A percentile compares a stretch with the other conserved stretches of the same genome.
phyloP scores from a whole-genome alignment of 1,140 invertebrate species.

The Drosophila mayri region DNA sequence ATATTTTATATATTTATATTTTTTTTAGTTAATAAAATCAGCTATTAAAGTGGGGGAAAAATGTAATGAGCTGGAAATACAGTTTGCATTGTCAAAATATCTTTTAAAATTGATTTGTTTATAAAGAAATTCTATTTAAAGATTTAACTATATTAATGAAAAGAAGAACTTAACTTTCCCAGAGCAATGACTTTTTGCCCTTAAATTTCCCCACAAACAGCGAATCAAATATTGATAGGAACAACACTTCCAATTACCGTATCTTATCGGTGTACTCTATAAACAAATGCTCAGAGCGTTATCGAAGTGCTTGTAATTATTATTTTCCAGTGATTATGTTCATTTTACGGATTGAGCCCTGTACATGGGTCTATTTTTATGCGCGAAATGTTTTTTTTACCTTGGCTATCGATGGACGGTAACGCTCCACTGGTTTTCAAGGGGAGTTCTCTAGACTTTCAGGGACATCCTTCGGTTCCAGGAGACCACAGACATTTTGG shows the following conservation, averaged over 20 bases:
- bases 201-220: neutral
- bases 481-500: slow-evolving; percentile 19
- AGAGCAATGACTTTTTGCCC: neutral
- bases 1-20: slow-evolving; percentile 16
- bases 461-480: slow-evolving; percentile 4
- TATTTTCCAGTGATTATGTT: neutral
- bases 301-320: neutral
- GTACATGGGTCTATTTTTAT: slow-evolving; percentile 22
- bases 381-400: slow-evolving; percentile 27
- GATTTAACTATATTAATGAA: neutral
- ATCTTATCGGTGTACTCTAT: slow-evolving; percentile 18
- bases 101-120: neutral
- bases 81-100: neutral
- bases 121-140: neutral
- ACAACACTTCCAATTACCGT: neutral
- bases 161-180: neutral
- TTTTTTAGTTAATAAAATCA: slow-evolving; percentile 28
- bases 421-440: slow-evolving; percentile 31
- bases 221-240: slow-evolving; percentile 1
- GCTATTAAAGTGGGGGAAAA: too few species aligned
- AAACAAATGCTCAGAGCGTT: neutral
- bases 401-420: slow-evolving; percentile 31
- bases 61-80: slow-evolving; percentile 28
- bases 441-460: slow-evolving; percentile 15
- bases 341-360: slow-evolving; percentile 13